Percentiles rank a stretch among this genome's conserved stretches.
These are phyloP conservation scores for Glyphotaelius pellucidus DNA, from an alignment of 2,888 invertebrate species.

Conservation along the genomic window DNA sequence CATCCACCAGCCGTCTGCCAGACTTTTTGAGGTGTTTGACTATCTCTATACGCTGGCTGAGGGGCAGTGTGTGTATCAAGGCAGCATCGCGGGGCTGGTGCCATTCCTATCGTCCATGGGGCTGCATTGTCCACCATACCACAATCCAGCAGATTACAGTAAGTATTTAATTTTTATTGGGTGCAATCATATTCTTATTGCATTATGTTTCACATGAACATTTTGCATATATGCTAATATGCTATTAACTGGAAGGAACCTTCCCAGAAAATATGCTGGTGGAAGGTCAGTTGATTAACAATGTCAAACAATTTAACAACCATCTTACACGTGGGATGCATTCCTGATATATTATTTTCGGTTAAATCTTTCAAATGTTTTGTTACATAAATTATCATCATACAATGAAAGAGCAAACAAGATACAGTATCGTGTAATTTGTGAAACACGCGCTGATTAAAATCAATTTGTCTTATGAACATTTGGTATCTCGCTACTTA, in stretches of 20 bases:
- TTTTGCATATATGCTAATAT: too few relatives aligned
- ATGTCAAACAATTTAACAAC: background rate
- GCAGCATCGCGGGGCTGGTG: conserved; percentile 88
- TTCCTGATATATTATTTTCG: too few relatives aligned
- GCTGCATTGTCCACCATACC: conserved; percentile 94
- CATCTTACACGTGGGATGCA: background rate
- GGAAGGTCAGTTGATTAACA: background rate
- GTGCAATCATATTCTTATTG: background rate
- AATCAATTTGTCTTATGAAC: background rate
- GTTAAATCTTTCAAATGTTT: background rate
- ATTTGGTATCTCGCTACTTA: background rate
- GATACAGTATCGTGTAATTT: too few relatives aligned
- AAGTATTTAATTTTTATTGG: background rate
- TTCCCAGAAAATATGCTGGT: too few relatives aligned
- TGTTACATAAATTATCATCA: background rate
- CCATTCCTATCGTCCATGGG: conserved; percentile 92
- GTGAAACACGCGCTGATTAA: too few relatives aligned
- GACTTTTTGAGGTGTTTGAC: conserved; percentile 97
- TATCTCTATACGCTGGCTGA: conserved; percentile 93
- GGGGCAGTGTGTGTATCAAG: conserved; percentile 96
- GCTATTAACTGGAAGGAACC: too few relatives aligned
- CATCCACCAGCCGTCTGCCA: conserved; percentile 97
- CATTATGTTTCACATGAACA: too few relatives aligned
- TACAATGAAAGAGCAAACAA: too few relatives aligned
- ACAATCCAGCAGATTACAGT: conserved; percentile 98